Evolutionary conservation across 2,113 vertebrate species (phyloP).

Genomic region (Pan troglodytes): NHGRI_mPanTro3-v2.1_pri NC_072413.2:43481001-43481500

Average conservation of each 20-base stretch:
- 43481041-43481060: slow-evolving; percentile 19
- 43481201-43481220: not conserved
- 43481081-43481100: slow-evolving; percentile 32
- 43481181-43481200: not conserved
- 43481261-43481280: not conserved
- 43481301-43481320: not conserved
- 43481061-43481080: slow-evolving; percentile 5
- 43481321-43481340: not conserved
- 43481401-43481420: slow-evolving; percentile 33
- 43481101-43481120: not conserved
- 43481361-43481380: slow-evolving; percentile 43
- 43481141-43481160: slow-evolving; percentile 35
- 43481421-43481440: slow-evolving; percentile 45
- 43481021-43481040: slow-evolving; percentile 39
- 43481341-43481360: slow-evolving; percentile 12
- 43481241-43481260: not conserved
- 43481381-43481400: slow-evolving; percentile 40
- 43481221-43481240: slow-evolving; percentile 8
- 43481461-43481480: not conserved
- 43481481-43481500: slow-evolving; percentile 31
- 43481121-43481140: slow-evolving; percentile 12
- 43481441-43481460: not conserved
- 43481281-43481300: not conserved
- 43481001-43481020: slow-evolving; percentile 6
- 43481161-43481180: not conserved